Evolutionary conservation across 1,140 invertebrate species (phyloP).

Genomic region (Trichomalopsis sarcophagae): DNA sequence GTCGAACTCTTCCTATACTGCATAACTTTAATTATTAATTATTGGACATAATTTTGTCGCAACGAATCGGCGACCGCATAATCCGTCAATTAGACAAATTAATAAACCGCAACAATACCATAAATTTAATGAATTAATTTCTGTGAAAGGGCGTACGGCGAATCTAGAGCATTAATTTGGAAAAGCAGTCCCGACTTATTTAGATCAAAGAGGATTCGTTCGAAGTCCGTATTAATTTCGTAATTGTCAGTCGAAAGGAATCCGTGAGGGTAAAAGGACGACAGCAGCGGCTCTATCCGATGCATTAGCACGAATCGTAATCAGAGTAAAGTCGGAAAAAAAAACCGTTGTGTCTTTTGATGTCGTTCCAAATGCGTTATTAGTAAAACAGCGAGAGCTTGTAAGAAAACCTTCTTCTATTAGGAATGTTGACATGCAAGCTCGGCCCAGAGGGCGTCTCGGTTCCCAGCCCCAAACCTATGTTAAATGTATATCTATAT

Average conservation of each 20-base stretch:
- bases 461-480: no score
- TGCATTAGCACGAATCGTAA: neutral
- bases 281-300: neutral
- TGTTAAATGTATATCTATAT: no score
- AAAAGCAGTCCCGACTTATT: neutral
- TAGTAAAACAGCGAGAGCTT: no score
- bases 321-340: neutral
- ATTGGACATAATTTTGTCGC: neutral
- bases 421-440: neutral
- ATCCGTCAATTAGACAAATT: conserved; percentile 32
- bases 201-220: conserved; percentile 29
- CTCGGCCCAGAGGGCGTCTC: no score
- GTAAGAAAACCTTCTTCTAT: neutral
- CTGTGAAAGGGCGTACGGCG: neutral
- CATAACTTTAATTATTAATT: no score
- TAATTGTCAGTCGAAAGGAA: conserved; percentile 28
- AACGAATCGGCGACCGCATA: neutral
- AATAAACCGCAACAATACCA: conserved; percentile 25
- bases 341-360: neutral
- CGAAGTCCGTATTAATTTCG: conserved; percentile 2
- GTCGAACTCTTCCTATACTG: no score
- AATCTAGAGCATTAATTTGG: neutral
- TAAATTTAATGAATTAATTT: conserved; percentile 27
- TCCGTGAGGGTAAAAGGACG: neutral
- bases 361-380: neutral